Base-by-base conservation (phyloP, 2,113 vertebrate genomes). In the Trogon melanurus region DNA sequence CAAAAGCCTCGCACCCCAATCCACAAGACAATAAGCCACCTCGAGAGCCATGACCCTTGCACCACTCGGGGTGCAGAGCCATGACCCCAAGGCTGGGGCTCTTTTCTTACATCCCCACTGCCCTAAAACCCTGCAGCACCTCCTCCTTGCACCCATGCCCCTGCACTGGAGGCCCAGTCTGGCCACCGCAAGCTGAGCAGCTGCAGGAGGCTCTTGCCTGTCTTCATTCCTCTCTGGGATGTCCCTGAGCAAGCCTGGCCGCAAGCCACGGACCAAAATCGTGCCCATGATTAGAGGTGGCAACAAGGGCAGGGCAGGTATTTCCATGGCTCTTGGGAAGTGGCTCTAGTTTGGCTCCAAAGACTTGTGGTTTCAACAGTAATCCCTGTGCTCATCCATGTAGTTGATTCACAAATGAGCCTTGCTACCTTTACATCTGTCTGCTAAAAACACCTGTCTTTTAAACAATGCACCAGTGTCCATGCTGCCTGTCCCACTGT, bases 11-110 rank as follows among this genome's bases (percentile, higher is more conserved):
- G 1, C 0, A 21, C 30, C 8, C 19, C 0, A 0, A 25, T 54
- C 54, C 45, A 20, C 2, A 3, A 22, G 45, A 25, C 50, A 85
- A 20, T 36, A 65, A 79, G 10, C 19, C 1, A 0, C n/a, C 57
- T 57, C 1, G 0, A 79, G 29, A 89, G 34, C 26, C 0, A 0
- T 70, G 64, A 38, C 44, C 32, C 71, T 0, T 0, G 51, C 89
- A 73, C 19, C 13, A 1, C 20, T n/a, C 38, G 13, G 26, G 15
- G 8, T 51, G 34, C 64, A 84, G 38, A 51, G 41, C 20, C 4
- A 8, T 29, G 16, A 81, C 36, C 9, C 29, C 4, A 5, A 23
- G 34, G 16, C 69, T 70, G 19, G 34, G 48, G 16, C 16, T 84
- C 25, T 69, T 76, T 62, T 72, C 32, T 15, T 53, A 44, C 22